Evolutionary conservation across 2,113 vertebrate genomes (phyloP).

Genomic region (Thalassarche chlororhynchos): DNA sequence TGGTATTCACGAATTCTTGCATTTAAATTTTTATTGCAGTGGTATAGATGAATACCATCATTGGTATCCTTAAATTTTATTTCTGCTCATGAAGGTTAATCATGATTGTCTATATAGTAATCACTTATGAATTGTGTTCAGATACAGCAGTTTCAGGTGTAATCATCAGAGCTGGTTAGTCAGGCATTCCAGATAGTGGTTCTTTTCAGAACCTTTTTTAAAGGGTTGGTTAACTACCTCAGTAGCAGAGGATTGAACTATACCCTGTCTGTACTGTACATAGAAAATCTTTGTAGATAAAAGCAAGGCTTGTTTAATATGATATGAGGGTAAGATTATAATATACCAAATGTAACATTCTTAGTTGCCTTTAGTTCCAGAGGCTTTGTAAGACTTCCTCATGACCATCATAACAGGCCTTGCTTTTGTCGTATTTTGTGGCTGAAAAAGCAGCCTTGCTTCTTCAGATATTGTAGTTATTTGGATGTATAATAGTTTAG

Average conservation of each 20-base stretch:
- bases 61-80: constrained; percentile 83
- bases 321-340: constrained; percentile 95
- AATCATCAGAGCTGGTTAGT: constrained; percentile 99
- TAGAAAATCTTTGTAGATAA: constrained; percentile 99
- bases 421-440: constrained; percentile 99
- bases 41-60: constrained; percentile 77
- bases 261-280: constrained; percentile 99
- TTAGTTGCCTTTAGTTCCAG: constrained; percentile 97
- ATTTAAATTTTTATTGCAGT: constrained; percentile 82
- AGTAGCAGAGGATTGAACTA: constrained; percentile 99
- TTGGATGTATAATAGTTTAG: constrained; percentile 98
- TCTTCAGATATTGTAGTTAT: constrained; percentile 99
- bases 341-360: constrained; percentile 99
- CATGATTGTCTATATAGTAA: constrained; percentile 91
- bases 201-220: constrained; percentile 99
- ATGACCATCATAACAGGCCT: constrained; percentile 98
- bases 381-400: constrained; percentile 96
- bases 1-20: constrained; percentile 80
- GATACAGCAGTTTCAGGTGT: constrained; percentile 98
- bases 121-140: constrained; percentile 93
- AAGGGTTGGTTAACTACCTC: constrained; percentile 98
- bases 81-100: constrained; percentile 92
- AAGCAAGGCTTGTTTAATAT: constrained; percentile 99
- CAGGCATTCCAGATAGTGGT: constrained; percentile 99
- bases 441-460: constrained; percentile 99